Conservation (phyloP, 1,140 invertebrate genomes). For the Cydia splendana region DNA sequence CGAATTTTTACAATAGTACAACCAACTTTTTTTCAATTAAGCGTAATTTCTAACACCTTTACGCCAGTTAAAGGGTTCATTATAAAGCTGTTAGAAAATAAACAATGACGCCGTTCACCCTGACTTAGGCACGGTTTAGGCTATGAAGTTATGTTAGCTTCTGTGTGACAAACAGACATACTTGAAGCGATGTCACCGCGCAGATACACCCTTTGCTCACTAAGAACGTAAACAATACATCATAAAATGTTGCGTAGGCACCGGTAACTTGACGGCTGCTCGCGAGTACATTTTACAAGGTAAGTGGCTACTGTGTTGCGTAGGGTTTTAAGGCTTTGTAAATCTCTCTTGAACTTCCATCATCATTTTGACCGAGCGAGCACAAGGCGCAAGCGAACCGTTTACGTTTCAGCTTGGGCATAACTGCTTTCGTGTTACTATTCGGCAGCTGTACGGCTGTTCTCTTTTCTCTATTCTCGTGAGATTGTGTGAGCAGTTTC, state of each 20-base stretch:
- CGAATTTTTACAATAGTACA: too few species aligned
- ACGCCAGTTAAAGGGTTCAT: neutral
- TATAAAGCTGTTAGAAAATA: neutral
- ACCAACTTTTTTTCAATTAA: too few species aligned
- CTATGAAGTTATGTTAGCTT: neutral
- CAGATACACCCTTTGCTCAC: neutral
- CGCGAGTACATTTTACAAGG: neutral
- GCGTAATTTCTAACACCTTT: too few species aligned
- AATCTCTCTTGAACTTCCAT: neutral
- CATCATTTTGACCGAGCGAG: too few species aligned
- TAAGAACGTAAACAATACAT: neutral
- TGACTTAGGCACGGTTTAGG: neutral
- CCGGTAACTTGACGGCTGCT: neutral
- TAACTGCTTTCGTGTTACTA: too few species aligned
- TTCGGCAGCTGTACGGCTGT: too few species aligned
- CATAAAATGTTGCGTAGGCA: conserved; percentile 8
- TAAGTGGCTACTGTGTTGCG: neutral
- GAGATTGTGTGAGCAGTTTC: too few species aligned
- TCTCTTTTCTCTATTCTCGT: too few species aligned
- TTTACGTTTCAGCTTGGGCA: too few species aligned
- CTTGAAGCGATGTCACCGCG: too few species aligned
- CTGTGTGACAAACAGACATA: neutral
- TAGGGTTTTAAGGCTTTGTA: neutral
- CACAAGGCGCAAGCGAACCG: too few species aligned
- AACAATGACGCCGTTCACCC: conserved; percentile 4